Evolutionary conservation across 2,888 invertebrate species (phyloP), one percentile per base, ranked within the genome.

Genomic region (Psylliodes chrysocephalus): DNA sequence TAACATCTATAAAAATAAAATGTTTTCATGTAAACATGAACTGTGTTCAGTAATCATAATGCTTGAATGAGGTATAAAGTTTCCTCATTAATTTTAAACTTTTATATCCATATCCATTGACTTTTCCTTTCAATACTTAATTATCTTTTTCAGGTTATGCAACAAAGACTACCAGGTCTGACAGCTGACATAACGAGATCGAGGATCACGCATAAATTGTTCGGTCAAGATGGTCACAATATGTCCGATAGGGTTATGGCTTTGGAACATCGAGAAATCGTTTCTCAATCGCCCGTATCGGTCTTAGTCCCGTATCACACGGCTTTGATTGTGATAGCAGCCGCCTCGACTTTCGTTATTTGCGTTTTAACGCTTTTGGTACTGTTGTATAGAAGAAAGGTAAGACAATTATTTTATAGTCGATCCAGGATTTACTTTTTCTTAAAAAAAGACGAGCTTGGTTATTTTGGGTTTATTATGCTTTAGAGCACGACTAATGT

Each of bases 311-410:
- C 90, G 0, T 91, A 92, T 76, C 92, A 92, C 78, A 89, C 92
- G 8, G 91, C 91, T 40, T 85, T 92, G 15, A 89, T 93, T 72
- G 91, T 92, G 12, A 84, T 92, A 55, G 91, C 91, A 18, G 91
- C 91, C 0, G 90, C 90, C 5, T 92, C 92, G 2, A 91, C 92
- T 0, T 92, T 93, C 76, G 86, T 93, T 60, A 91, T 93, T 78
- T 91, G 91, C 77, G 89, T 92, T 15, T 84, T 93, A 15, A 88
- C 91, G 22, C 88, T 93, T 2, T 85, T 92, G 10, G 86, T 93
- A 1, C 89, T 92, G 86, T 82, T 93, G 10, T 92, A 93, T 79
- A 87, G 91, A 8, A 86, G 87, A 75, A 87, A 87, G 80, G 86
- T 85, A 72, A 67, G 70, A 15, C 12, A 1, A 30, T 14, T 15